A percentile compares a stretch with the other conserved stretches of the same genome.
Evolutionary conservation across 2,888 invertebrate species (phyloP).

Genomic region (Buathra laborator): DNA sequence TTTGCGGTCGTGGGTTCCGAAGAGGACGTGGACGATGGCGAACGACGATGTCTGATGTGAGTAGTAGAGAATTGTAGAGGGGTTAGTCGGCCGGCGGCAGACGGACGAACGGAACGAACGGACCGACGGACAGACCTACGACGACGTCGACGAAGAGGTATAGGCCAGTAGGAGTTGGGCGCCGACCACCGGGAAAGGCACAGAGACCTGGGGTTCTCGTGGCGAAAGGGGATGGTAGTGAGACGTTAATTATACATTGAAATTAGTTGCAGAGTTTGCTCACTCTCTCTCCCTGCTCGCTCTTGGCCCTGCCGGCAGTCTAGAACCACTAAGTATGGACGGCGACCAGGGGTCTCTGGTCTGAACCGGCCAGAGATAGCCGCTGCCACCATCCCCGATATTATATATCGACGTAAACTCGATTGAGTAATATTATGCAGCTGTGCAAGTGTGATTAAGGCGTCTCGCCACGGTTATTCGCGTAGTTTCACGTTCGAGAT

Average conservation of each 20-base stretch:
- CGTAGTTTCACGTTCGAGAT: conserved; percentile 1
- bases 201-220: conserved; percentile 63
- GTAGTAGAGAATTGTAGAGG: conserved; percentile 60
- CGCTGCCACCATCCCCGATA: conserved; percentile 73
- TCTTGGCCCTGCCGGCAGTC: conserved; percentile 76
- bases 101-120: conserved; percentile 53
- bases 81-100: conserved; percentile 59
- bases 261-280: conserved; percentile 85
- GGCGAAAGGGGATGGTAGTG: conserved; percentile 77
- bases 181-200: conserved; percentile 63
- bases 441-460: conserved; percentile 78
- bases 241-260: conserved; percentile 86
- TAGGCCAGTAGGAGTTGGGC: conserved; percentile 42
- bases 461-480: conserved; percentile 56
- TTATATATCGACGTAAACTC: conserved; percentile 82
- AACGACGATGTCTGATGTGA: conserved; percentile 69
- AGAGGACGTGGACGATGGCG: conserved; percentile 68
- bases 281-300: conserved; percentile 78
- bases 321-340: conserved; percentile 84
- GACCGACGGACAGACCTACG: conserved; percentile 72
- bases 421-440: conserved; percentile 83
- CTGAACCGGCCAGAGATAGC: conserved; percentile 71
- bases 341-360: conserved; percentile 71
- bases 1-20: conserved; percentile 79
- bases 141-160: conserved; percentile 69